Evolutionary conservation across 2,888 invertebrate genomes (phyloP).

Genomic region (Hermodice carunculata): DNA sequence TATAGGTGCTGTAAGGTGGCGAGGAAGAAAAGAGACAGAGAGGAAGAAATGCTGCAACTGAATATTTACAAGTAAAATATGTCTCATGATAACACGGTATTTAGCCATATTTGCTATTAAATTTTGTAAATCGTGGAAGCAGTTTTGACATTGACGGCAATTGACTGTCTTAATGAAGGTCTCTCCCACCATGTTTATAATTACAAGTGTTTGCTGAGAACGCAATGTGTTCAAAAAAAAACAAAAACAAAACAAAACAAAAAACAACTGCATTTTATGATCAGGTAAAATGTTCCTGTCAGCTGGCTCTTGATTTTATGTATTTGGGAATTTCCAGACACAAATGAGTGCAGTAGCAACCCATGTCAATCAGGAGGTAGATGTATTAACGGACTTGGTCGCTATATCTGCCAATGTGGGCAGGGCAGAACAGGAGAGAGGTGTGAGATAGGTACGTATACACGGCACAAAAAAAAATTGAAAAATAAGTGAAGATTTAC

Average conservation of each 20-base stretch:
- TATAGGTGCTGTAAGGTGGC: no score
- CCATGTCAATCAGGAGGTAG: constrained; percentile 26
- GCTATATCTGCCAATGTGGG: constrained; percentile 19
- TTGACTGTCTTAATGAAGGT: no score
- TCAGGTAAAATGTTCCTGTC: background rate
- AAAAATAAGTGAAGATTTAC: background rate
- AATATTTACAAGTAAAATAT: no score
- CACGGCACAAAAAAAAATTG: no score
- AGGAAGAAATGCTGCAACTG: no score
- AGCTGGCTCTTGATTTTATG: no score
- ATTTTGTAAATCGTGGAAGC: no score
- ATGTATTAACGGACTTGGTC: constrained; percentile 22
- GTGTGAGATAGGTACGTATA: constrained; percentile 25
- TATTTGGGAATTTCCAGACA: background rate
- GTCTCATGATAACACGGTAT: no score
- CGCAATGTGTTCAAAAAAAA: background rate
- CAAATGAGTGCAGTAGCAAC: constrained; percentile 8
- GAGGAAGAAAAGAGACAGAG: no score
- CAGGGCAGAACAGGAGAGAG: constrained; percentile 19
- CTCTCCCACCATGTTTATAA: background rate
- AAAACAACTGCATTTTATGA: background rate
- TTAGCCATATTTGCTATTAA: no score
- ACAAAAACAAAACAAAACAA: background rate
- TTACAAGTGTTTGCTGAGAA: background rate
- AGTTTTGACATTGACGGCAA: no score